phyloP scores from a whole-genome alignment of 1,140 invertebrate species.

The Cherax quadricarinatus region DNA sequence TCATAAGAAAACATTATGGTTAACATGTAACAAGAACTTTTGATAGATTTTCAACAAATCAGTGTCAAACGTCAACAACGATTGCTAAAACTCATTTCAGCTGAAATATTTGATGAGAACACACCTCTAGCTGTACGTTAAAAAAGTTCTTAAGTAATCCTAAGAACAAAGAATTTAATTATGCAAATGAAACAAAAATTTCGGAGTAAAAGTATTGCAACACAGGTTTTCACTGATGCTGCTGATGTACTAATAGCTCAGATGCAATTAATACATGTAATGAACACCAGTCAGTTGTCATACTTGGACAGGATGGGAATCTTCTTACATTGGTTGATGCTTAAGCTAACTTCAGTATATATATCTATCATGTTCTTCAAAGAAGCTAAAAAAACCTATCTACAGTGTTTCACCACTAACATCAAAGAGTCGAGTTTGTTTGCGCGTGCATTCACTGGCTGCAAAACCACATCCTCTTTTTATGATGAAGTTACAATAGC shows the following conservation, averaged over 20 bases:
- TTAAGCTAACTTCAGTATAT: too few species aligned
- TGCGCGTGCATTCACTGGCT: too few species aligned
- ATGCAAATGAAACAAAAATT: constrained; percentile 7
- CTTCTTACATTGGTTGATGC: too few species aligned
- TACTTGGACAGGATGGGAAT: too few species aligned
- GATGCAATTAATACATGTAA: not conserved
- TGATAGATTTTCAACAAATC: constrained; percentile 18
- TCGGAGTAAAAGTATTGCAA: constrained; percentile 19
- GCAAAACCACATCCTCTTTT: too few species aligned
- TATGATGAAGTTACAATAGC: too few species aligned
- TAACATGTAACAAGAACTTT: constrained; percentile 12
- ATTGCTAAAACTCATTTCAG: constrained; percentile 40
- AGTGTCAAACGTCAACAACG: constrained; percentile 23
- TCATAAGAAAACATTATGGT: too few species aligned
- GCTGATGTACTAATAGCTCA: constrained; percentile 38
- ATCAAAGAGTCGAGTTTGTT: too few species aligned
- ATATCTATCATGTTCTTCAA: too few species aligned
- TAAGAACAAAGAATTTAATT: constrained; percentile 41
- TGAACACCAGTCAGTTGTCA: too few species aligned
- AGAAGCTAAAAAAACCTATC: too few species aligned
- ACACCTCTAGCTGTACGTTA: constrained; percentile 29
- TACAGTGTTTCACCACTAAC: too few species aligned
- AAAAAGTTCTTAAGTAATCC: constrained; percentile 44
- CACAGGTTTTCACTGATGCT: constrained; percentile 28
- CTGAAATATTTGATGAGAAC: constrained; percentile 30